phyloP scores from a whole-genome alignment of 2,888 invertebrate genomes.

The Aphidius colemani region DNA sequence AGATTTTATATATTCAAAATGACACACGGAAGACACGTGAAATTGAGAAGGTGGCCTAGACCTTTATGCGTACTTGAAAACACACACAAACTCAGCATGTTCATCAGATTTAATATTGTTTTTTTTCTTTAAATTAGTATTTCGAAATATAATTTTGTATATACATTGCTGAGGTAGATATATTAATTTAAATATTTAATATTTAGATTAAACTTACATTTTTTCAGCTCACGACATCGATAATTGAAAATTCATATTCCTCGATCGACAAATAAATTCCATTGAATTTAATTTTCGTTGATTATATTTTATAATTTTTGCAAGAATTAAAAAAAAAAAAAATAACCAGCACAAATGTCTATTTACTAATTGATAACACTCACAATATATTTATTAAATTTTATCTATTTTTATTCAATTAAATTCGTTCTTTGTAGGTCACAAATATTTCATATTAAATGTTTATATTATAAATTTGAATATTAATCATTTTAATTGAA shows the following conservation, averaged over 20 bases:
- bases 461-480: background rate
- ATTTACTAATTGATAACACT: background rate
- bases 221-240: constrained; percentile 49
- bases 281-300: too few relatives aligned
- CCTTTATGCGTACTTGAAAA: constrained; percentile 11
- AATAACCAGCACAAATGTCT: background rate
- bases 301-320: too few relatives aligned
- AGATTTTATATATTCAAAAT: background rate
- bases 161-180: too few relatives aligned
- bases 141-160: background rate
- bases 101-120: constrained; percentile 3
- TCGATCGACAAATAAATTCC: background rate
- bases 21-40: constrained; percentile 21
- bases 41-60: constrained; percentile 24
- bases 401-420: background rate
- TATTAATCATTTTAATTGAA: too few relatives aligned
- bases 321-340: background rate
- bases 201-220: constrained; percentile 43
- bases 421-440: background rate
- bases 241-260: constrained; percentile 37
- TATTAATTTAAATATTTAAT: too few relatives aligned
- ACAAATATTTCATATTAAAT: background rate
- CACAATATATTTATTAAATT: background rate
- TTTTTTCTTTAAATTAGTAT: constrained; percentile 8
- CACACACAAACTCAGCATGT: constrained; percentile 8